Evolutionary conservation across 2,113 vertebrate species (phyloP).

Genomic region (Amphiprion percula): DNA sequence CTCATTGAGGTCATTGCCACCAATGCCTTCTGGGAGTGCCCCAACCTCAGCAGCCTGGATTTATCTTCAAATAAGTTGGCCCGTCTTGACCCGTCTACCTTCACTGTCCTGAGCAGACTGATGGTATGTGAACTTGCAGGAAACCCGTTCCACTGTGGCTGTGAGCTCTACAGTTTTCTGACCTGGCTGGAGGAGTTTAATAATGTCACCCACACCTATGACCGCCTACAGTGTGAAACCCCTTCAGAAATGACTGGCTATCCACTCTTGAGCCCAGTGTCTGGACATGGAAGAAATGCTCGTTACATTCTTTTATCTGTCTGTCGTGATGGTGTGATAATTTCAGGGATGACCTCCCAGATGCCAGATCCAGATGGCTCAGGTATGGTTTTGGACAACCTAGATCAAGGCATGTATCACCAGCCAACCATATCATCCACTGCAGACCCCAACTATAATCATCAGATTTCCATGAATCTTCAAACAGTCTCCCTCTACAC

Average conservation of each 20-base stretch:
- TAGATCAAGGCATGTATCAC: conserved; percentile 86
- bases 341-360: conserved; percentile 89
- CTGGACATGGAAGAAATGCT: conserved; percentile 92
- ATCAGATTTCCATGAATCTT: conserved; percentile 89
- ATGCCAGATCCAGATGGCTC: conserved; percentile 88
- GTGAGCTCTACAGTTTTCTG: conserved; percentile 94
- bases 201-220: conserved; percentile 97
- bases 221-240: conserved; percentile 96
- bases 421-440: conserved; percentile 91
- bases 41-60: conserved; percentile 95
- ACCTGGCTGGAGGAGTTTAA: conserved; percentile 96
- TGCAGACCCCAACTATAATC: conserved; percentile 86
- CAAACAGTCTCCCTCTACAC: conserved; percentile 89
- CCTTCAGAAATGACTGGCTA: conserved; percentile 92
- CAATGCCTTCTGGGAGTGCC: conserved; percentile 95
- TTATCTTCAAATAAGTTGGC: conserved; percentile 96
- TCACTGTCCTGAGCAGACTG: conserved; percentile 89
- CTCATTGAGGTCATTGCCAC: conserved; percentile 94
- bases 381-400: conserved; percentile 69
- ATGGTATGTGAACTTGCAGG: conserved; percentile 96
- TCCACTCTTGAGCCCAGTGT: conserved; percentile 90
- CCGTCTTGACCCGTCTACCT: conserved; percentile 92
- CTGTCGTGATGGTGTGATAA: conserved; percentile 90
- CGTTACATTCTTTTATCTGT: conserved; percentile 91
- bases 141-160: conserved; percentile 98